These are phyloP conservation scores for Thereuonema tuberculata DNA, from an alignment of 1,140 invertebrate species.

Conservation along the genomic window DNA sequence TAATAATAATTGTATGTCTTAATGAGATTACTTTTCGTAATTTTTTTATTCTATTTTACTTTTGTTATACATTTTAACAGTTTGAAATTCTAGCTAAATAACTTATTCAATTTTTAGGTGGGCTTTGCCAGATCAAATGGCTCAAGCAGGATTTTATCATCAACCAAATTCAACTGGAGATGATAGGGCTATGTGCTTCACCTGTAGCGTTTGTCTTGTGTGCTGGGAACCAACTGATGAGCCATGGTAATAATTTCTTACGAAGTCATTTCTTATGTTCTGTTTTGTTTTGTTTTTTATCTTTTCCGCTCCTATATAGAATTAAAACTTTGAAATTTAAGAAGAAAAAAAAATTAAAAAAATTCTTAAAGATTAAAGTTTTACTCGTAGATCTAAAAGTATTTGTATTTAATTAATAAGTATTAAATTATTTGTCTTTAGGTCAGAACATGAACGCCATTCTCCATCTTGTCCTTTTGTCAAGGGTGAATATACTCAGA, in stretches of 20 bases:
- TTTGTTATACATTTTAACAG: too few relatives aligned
- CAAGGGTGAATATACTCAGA: conserved; percentile 85
- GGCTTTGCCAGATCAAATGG: conserved; percentile 88
- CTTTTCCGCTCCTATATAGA: conserved; percentile 1
- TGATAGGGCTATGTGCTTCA: conserved; percentile 89
- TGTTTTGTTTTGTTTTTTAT: neutral
- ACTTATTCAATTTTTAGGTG: conserved; percentile 60
- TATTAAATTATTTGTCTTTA: conserved; percentile 22
- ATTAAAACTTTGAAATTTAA: too few relatives aligned
- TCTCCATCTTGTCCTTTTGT: conserved; percentile 85
- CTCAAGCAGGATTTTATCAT: conserved; percentile 89
- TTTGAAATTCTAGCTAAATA: too few relatives aligned
- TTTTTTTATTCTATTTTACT: too few relatives aligned
- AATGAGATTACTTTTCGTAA: too few relatives aligned
- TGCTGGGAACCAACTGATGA: conserved; percentile 94
- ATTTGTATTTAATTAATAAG: too few relatives aligned
- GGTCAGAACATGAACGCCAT: conserved; percentile 89
- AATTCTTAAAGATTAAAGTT: too few relatives aligned
- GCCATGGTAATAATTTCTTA: conserved; percentile 48
- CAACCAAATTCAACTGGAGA: conserved; percentile 75
- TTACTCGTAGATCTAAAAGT: too few relatives aligned
- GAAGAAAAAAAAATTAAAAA: too few relatives aligned
- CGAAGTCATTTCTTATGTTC: conserved; percentile 3
- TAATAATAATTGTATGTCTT: too few relatives aligned
- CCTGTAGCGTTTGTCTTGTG: conserved; percentile 79